Percentiles rank a stretch among this genome's conserved stretches.
Conservation (phyloP, 2,797 vertebrate genomes). For the Enteromius radiatus region DNA sequence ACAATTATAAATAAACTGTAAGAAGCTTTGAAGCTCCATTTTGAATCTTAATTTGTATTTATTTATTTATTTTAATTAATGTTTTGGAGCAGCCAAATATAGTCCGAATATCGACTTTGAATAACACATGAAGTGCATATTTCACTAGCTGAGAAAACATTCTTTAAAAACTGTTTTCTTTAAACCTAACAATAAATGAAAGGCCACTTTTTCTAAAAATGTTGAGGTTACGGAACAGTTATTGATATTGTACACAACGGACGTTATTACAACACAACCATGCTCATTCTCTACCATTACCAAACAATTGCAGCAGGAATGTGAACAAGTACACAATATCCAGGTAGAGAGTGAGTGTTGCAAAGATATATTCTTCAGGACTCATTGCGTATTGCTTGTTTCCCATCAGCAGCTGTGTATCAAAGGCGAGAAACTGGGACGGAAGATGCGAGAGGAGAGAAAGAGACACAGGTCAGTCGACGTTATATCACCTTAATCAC, state of each 20-base stretch:
- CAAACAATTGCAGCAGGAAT: slow-evolving; percentile 88
- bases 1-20: neutral
- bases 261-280: neutral
- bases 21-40: neutral
- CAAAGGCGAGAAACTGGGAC: slow-evolving; percentile 90
- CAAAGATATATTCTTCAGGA: slow-evolving; percentile 94
- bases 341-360: slow-evolving; percentile 92
- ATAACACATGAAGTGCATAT: too few relatives aligned
- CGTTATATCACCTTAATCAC: slow-evolving; percentile 11
- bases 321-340: slow-evolving; percentile 95
- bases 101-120: neutral
- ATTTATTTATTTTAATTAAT: neutral
- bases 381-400: slow-evolving; percentile 86
- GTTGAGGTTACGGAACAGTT: neutral
- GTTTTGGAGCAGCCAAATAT: neutral
- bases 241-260: neutral
- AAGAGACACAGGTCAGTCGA: neutral
- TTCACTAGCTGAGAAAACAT: neutral
- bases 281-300: slow-evolving; percentile 76
- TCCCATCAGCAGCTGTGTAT: slow-evolving; percentile 93
- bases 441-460: neutral
- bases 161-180: neutral
- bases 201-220: slow-evolving; percentile 8
- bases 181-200: slow-evolving; percentile 42
- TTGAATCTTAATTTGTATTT: neutral